Percentiles rank a stretch among this genome's conserved stretches.
phyloP scores from a whole-genome alignment of 2,888 invertebrate genomes.

The Cyrtodaria siliqua region DNA sequence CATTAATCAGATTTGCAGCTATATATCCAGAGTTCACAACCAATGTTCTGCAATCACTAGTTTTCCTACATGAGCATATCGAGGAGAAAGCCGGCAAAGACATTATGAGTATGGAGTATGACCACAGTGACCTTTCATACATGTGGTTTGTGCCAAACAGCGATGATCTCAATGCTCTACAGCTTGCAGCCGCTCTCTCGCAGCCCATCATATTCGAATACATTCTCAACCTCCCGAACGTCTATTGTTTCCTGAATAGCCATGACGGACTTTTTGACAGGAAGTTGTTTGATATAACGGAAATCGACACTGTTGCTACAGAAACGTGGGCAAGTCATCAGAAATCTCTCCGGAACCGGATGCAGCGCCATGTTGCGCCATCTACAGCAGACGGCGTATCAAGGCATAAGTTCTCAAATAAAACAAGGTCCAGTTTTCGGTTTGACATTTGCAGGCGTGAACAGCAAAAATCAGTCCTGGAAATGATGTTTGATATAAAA shows the following conservation, averaged over 20 bases:
- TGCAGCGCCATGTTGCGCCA: slow-evolving; percentile 51
- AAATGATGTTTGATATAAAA: slow-evolving; percentile 72
- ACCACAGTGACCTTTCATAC: slow-evolving; percentile 59
- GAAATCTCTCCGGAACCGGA: slow-evolving; percentile 22
- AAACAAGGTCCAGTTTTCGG: slow-evolving; percentile 28
- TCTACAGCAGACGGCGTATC: slow-evolving; percentile 56
- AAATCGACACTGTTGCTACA: slow-evolving; percentile 72
- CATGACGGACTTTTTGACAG: slow-evolving; percentile 77
- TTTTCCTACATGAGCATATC: slow-evolving; percentile 49
- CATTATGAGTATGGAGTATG: slow-evolving; percentile 44
- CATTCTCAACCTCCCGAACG: slow-evolving; percentile 69
- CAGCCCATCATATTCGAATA: slow-evolving; percentile 67
- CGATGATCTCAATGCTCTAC: slow-evolving; percentile 67
- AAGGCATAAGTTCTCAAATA: slow-evolving; percentile 49
- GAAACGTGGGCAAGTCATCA: slow-evolving; percentile 50
- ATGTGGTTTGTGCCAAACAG: slow-evolving; percentile 73
- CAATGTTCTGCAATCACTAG: slow-evolving; percentile 48
- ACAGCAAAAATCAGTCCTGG: slow-evolving; percentile 67
- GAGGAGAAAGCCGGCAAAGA: slow-evolving; percentile 29
- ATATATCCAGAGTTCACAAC: slow-evolving; percentile 66
- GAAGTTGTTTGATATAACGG: slow-evolving; percentile 75
- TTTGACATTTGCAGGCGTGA: slow-evolving; percentile 35
- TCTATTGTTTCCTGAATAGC: slow-evolving; percentile 71
- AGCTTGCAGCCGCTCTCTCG: slow-evolving; percentile 69
- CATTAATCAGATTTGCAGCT: slow-evolving; percentile 66